Base-by-base conservation (phyloP, 2,113 vertebrate genomes). In the Tragelaphus buxtoni region DNA sequence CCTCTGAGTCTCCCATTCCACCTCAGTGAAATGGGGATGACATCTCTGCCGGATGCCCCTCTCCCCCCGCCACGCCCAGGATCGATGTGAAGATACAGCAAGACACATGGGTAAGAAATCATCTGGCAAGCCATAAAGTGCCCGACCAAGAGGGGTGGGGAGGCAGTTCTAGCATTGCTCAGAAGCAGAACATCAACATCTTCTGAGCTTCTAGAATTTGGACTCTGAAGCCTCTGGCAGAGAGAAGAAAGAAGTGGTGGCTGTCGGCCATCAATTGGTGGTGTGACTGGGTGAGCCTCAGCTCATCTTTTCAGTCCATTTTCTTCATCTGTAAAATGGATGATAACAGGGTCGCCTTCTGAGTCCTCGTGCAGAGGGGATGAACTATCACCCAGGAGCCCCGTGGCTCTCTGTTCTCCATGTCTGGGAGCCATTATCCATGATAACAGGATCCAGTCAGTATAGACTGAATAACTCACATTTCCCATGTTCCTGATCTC, bases 301-400 rank as follows among this genome's bases (percentile, higher is more conserved):
- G 5, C 55, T 69, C 61, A 13, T 20, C 94, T 76, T 47, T 42
- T 45, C 2, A 0, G n/a, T 9, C 24, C 53, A 17, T 7, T 13
- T 5, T 24, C n/a, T 58, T 53, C 4, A 0, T 7, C 89, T 39
- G 51, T n/a, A 32, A 22, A 39, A 20, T 4, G 24, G 30, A 5
- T 28, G 35, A 5, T 35, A 0, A 2, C 39, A 42, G n/a, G 9
- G 4, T 61, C 42, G 0, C 1, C 47, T 26, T 16, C 61, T 3
- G 28, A 16, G 42, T 28, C n/a, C 4, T 26, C 3, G 0, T 39
- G 69, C 16, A 11, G 28, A 83, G 35, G 45, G 51, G 4, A 35
- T 0, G 5, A 22, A 18, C 8, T 0, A 4, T 11, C 18, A 2
- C 6, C 1, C 0, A 0, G 28, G 39, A 20, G 61, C 42, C 12